A percentile compares a stretch with the other conserved stretches of the same genome.
phyloP scores from a whole-genome alignment of 2,113 vertebrate genomes.

The Ovis canadensis region DNA sequence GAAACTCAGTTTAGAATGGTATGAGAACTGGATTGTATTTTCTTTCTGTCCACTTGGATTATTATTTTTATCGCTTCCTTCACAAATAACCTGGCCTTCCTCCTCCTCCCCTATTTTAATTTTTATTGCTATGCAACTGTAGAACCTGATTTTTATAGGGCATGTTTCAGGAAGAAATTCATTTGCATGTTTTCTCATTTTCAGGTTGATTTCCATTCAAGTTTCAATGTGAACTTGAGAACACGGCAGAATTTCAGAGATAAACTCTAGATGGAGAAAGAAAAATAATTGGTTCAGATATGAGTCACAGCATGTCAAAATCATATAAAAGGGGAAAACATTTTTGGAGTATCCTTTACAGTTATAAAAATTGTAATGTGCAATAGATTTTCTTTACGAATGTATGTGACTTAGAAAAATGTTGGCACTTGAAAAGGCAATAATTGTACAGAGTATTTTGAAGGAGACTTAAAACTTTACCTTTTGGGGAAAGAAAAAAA shows the following conservation, averaged over 20 bases:
- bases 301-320: not conserved
- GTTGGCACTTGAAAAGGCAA: not conserved
- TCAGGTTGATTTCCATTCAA: not conserved
- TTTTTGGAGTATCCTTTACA: not conserved
- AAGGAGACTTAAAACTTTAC: not conserved
- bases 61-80: not conserved
- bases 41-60: not conserved
- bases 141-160: not conserved
- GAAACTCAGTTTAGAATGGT: not conserved
- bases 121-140: not conserved
- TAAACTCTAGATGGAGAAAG: not conserved
- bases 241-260: not conserved
- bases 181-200: slow-evolving; percentile 15
- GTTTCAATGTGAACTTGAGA: not conserved
- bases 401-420: not conserved
- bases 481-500: not conserved
- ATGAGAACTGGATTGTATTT: not conserved
- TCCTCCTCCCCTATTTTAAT: not conserved
- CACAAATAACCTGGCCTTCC: not conserved
- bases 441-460: not conserved
- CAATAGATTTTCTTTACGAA: not conserved
- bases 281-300: not conserved
- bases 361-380: not conserved
- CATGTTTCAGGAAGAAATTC: not conserved
- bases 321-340: not conserved